A percentile compares a stretch with the other conserved stretches of the same genome.
These are phyloP conservation scores for Drosophila diplacantha DNA, from an alignment of 2,888 invertebrate genomes.

Conservation along the genomic window DNA sequence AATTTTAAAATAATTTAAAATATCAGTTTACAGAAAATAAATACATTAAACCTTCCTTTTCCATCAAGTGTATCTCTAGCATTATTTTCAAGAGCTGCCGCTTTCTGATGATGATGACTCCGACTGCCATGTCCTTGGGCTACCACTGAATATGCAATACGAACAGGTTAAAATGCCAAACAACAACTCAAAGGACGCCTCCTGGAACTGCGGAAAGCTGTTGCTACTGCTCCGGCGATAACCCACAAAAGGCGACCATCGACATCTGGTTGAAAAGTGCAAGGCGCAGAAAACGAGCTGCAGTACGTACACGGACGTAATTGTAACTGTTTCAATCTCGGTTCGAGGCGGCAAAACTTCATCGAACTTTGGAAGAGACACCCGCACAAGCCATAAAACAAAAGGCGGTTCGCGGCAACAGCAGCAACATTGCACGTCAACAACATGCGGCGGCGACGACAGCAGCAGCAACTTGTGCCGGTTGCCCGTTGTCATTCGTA, in stretches of 20 bases:
- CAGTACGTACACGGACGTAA: slow-evolving; percentile 45
- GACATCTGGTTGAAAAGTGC: slow-evolving; percentile 25
- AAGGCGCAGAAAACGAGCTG: slow-evolving; percentile 26
- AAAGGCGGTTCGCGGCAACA: slow-evolving; percentile 52
- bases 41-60: neutral
- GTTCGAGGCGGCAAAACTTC: slow-evolving; percentile 58
- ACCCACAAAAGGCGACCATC: slow-evolving; percentile 36
- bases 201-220: neutral
- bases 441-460: slow-evolving; percentile 58
- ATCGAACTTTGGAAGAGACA: slow-evolving; percentile 48
- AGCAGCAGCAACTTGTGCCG: slow-evolving; percentile 52
- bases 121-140: slow-evolving; percentile 44
- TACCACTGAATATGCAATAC: slow-evolving; percentile 62
- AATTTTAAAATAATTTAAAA: too few relatives aligned
- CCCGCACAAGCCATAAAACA: slow-evolving; percentile 60
- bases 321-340: slow-evolving; percentile 60
- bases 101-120: slow-evolving; percentile 23
- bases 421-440: slow-evolving; percentile 66
- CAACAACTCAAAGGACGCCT: slow-evolving; percentile 3
- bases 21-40: too few relatives aligned
- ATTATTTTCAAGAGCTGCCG: slow-evolving; percentile 5
- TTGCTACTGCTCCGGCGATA: slow-evolving; percentile 30
- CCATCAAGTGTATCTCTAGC: slow-evolving; percentile 7
- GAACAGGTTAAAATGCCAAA: slow-evolving; percentile 27
- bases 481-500: slow-evolving; percentile 68